Evolutionary conservation across 2,888 invertebrate genomes (phyloP).

Genomic region (Calameuta filiformis): DNA sequence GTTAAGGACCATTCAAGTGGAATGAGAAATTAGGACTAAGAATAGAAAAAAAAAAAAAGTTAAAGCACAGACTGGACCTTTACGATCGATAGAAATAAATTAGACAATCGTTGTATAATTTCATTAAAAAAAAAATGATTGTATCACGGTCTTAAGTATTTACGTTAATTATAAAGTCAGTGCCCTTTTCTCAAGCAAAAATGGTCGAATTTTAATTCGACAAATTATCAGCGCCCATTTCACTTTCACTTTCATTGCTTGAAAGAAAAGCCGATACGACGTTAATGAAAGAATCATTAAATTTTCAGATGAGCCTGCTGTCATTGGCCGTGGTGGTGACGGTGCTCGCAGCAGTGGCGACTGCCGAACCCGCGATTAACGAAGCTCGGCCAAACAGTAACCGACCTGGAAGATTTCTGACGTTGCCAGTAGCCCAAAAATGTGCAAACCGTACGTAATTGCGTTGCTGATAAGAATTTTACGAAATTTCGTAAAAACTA

Average conservation of each 20-base stretch:
- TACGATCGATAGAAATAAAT: neutral
- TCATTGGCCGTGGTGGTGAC: slow-evolving; percentile 73
- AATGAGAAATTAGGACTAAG: neutral
- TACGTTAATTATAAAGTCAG: neutral
- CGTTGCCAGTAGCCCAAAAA: slow-evolving; percentile 83
- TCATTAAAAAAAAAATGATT: neutral
- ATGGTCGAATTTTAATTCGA: neutral
- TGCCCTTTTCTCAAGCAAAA: neutral
- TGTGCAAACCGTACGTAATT: slow-evolving; percentile 83
- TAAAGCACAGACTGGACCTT: neutral
- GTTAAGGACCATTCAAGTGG: neutral
- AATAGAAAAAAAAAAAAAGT: neutral
- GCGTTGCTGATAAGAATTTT: neutral
- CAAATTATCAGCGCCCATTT: neutral
- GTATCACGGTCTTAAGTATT: neutral
- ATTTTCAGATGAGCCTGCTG: slow-evolving; percentile 78
- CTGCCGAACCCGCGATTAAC: slow-evolving; percentile 68
- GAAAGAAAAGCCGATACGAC: neutral
- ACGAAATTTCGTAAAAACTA: neutral
- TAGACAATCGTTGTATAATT: neutral
- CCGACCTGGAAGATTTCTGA: slow-evolving; percentile 85
- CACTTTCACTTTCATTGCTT: neutral
- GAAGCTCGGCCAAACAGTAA: slow-evolving; percentile 75
- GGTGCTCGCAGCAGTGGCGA: slow-evolving; percentile 69
- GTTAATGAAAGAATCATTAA: slow-evolving; percentile 2